These are phyloP conservation scores for Rhysida immarginata DNA, from an alignment of 1,140 invertebrate species.

Conservation along the genomic window DNA sequence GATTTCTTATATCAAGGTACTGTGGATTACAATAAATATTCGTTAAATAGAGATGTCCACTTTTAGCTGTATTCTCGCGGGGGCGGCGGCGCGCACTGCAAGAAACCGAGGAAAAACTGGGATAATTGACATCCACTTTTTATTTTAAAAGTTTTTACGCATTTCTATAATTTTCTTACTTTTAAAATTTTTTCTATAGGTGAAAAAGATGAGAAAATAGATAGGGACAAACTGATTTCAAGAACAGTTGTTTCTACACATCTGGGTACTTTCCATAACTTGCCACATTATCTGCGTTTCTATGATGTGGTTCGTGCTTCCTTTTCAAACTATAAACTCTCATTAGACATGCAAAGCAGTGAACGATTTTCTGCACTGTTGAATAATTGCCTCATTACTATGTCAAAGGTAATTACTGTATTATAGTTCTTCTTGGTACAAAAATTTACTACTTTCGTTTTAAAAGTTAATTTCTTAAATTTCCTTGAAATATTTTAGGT, in stretches of 20 bases:
- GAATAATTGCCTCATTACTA: constrained; percentile 42
- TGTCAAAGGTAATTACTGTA: constrained; percentile 37
- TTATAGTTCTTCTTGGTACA: too few relatives aligned
- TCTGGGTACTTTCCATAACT: constrained; percentile 45
- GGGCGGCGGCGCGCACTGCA: too few relatives aligned
- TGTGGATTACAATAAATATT: too few relatives aligned
- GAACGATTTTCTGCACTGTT: constrained; percentile 59
- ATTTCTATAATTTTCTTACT: constrained; percentile 3
- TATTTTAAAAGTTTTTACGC: not conserved
- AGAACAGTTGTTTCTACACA: constrained; percentile 20
- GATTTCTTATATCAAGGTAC: too few relatives aligned
- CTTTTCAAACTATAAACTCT: constrained; percentile 65
- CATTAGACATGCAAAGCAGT: constrained; percentile 48
- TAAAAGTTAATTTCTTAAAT: not conserved
- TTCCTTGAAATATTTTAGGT: too few relatives aligned
- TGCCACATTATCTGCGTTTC: constrained; percentile 58
- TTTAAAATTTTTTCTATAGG: not conserved
- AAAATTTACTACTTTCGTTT: too few relatives aligned
- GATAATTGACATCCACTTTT: too few relatives aligned
- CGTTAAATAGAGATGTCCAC: too few relatives aligned
- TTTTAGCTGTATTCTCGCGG: too few relatives aligned
- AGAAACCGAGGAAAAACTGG: too few relatives aligned
- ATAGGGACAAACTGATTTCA: not conserved
- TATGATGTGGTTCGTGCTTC: constrained; percentile 55
- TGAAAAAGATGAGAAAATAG: constrained; percentile 7